These are phyloP conservation scores for Machimus atricapillus DNA, from an alignment of 2,888 invertebrate species.

Conservation along the genomic window DNA sequence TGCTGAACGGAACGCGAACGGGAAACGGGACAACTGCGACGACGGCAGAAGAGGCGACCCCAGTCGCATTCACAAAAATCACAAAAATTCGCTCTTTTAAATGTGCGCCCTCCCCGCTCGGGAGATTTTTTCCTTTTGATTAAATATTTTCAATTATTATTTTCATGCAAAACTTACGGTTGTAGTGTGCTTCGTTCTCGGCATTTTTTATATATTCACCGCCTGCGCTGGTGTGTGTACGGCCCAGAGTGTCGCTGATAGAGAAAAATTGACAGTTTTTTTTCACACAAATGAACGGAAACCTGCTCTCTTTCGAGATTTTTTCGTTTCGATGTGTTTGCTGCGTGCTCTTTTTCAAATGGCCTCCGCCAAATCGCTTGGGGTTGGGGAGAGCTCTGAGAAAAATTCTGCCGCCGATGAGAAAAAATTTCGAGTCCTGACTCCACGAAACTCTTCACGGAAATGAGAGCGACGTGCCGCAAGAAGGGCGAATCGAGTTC, in stretches of 20 bases:
- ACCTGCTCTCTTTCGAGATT: not conserved
- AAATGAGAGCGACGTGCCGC: not conserved
- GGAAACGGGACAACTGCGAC: too few species aligned
- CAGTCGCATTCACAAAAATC: not conserved
- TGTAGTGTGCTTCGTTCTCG: not conserved
- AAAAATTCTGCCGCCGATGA: not conserved
- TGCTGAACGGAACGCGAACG: not conserved
- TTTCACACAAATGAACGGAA: not conserved
- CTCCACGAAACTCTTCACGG: not conserved
- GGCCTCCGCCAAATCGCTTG: not conserved
- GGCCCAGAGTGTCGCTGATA: not conserved
- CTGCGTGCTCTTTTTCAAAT: not conserved
- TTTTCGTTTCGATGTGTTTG: not conserved
- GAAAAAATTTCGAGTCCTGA: not conserved
- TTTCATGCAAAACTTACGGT: not conserved
- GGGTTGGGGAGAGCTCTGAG: not conserved
- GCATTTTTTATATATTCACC: conserved; percentile 11
- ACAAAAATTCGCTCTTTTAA: not conserved
- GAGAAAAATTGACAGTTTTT: conserved; percentile 2
- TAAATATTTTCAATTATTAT: not conserved
- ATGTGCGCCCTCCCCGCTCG: not conserved
- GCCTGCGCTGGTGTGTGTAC: not conserved
- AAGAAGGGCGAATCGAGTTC: not conserved
- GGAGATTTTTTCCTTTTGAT: not conserved
- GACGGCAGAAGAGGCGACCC: not conserved